Evolutionary conservation across 2,797 vertebrate genomes (phyloP), one percentile per base, ranked within the genome.

Genomic region (Enteromius unitaeniatus): DNA sequence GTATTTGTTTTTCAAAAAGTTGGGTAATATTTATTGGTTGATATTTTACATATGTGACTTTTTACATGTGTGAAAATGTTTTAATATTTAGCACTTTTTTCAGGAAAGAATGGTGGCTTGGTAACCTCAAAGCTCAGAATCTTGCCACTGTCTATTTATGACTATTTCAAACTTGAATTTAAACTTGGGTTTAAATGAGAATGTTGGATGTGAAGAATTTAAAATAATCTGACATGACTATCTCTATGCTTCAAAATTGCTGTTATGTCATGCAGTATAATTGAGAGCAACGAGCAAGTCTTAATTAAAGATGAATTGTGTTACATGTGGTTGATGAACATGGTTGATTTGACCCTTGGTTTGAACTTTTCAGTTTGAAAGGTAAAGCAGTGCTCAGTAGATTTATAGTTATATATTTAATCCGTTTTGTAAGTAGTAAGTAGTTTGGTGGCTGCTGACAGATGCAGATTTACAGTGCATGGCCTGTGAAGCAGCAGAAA

Each of bases 391-490:
- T 13, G n/a, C 21, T 68, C 13, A 42, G 21, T 31, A 3, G 23
- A 72, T 81, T 69, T 37, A 51, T 23, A 28, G 31, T 64, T 37
- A 28, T 26, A 28, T 31, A 42, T 80, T 55, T 60, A 9, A 45
- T 70, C 15, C 1, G 2, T 60, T 70, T 72, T 31, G 15, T 81
- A 8, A 45, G 9, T 34, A 42, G 19, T 47, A 60, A 2, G n/a
- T n/a, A 17, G 17, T 72, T n/a, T 47, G n/a, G 17, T 58, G 51
- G 37, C 14, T 17, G 26, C 26, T 17, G 34, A 47, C 60, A 60
- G 13, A 67, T 78, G 55, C 15, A 23, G 37, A 60, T 81, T 85
- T 60, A 77, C 26, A 72, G 65, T 42, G 31, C 28, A 26, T 78
- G 42, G 60, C 58, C 42, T 3, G 17, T 51, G 65, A 49, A 75